Evolutionary conservation across 2,113 vertebrate species (phyloP), one percentile per base, ranked within the genome.

Genomic region (Echinops telfairi): DNA sequence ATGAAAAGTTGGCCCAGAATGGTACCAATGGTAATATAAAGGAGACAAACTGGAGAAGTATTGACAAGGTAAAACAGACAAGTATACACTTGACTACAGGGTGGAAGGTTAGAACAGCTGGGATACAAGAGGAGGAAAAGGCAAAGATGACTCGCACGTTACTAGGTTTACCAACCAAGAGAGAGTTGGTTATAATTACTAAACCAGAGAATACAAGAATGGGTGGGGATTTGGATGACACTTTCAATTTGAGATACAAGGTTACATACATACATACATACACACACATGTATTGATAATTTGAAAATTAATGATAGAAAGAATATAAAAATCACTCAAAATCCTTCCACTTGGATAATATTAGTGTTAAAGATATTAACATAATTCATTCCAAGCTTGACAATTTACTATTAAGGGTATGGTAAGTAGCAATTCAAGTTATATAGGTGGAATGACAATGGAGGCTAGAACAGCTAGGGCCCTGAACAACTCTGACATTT

Each of bases 251-350:
- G 70, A 82, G 23, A 23, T 38, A 8, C 17, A 40, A 40, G 40
- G 7, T 53, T 53, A 53, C 7, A 40, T 40, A 53, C 47, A 53
- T 12, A 53, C 47, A 53, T 9, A 53, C 10, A 53, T 9, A 53
- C 10, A 53, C 10, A 53, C 47, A 53, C 47, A 53, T 4, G 19
- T 23, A 31, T 57, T 64, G 25, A 88, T 29, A 95, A 87, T 90
- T 77, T 60, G 66, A 66, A 90, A 94, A 95, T 80, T 38, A 87
- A 83, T 3, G 11, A n/a, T 40, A 53, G 40, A 53, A 78, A 78
- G 20, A 81, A 86, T 76, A 40, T 79, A 95, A 95, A 92, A 86
- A 57, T 71, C 73, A 90, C 15, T 14, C 23, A 77, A 3, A 86
- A 70, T 53, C 27, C 27, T 43, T 88, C 83, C 12, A 70, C 19